phyloP scores from a whole-genome alignment of 2,888 invertebrate species.

The Danaus chrysippus region DNA sequence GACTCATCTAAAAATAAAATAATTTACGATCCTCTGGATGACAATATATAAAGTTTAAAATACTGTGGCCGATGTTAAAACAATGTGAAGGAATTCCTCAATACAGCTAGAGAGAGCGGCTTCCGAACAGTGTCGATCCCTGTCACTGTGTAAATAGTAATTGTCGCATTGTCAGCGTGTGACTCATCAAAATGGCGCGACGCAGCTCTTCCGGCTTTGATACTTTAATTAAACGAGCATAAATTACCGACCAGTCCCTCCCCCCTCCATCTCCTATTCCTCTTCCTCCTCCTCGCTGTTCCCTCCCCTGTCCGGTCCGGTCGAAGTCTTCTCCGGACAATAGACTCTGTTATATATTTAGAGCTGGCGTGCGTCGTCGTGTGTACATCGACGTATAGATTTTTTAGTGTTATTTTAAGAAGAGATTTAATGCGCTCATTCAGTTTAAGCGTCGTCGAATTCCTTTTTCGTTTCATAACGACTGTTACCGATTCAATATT shows the following conservation, averaged over 20 bases:
- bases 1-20: too few relatives aligned
- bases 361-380: constrained; percentile 3
- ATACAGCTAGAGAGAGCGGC: not conserved
- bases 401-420: constrained; percentile 14
- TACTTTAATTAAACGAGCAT: constrained; percentile 72
- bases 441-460: constrained; percentile 7
- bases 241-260: constrained; percentile 47
- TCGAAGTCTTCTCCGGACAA: not conserved
- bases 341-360: constrained; percentile 11
- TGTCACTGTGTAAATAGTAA: constrained; percentile 4
- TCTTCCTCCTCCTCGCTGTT: not conserved
- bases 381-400: constrained; percentile 7
- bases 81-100: too few relatives aligned
- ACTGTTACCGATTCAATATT: constrained; percentile 9
- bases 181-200: constrained; percentile 24
- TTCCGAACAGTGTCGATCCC: not conserved
- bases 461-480: constrained; percentile 13
- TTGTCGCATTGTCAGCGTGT: constrained; percentile 18
- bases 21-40: too few relatives aligned
- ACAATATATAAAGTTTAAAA: too few relatives aligned
- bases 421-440: constrained; percentile 15
- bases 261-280: constrained; percentile 13
- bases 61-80: too few relatives aligned
- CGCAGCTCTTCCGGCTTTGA: constrained; percentile 57
- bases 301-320: not conserved